Percentiles rank a stretch among this genome's conserved stretches.
Evolutionary conservation across 1,140 invertebrate genomes (phyloP).

Genomic region (Sitobion miscanthi): DNA sequence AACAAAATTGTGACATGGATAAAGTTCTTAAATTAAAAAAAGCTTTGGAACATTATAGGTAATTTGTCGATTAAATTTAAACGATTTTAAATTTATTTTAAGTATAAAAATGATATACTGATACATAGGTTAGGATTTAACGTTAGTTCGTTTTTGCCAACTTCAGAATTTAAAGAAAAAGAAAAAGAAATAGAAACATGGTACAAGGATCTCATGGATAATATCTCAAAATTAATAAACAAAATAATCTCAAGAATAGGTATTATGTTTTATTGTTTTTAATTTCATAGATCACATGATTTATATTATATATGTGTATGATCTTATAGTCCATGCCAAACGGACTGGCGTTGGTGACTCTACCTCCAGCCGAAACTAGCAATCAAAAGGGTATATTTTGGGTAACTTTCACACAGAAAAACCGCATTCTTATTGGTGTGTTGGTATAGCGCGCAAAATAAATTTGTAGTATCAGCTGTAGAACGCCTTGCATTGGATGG

Average conservation of each 20-base stretch:
- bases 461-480: too few relatives aligned
- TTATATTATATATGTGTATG: background rate
- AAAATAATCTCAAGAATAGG: slow-evolving; percentile 34
- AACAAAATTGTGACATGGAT: slow-evolving; percentile 6
- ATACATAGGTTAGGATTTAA: slow-evolving; percentile 34
- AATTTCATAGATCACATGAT: background rate
- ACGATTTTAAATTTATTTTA: background rate
- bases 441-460: too few relatives aligned
- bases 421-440: too few relatives aligned
- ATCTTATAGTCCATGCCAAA: too few relatives aligned
- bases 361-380: too few relatives aligned
- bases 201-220: slow-evolving; percentile 19
- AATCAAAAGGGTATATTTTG: too few relatives aligned
- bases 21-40: slow-evolving; percentile 16
- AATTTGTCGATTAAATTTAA: background rate
- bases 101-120: background rate
- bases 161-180: background rate
- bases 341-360: too few relatives aligned
- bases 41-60: slow-evolving; percentile 19
- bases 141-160: slow-evolving; percentile 11
- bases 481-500: too few relatives aligned
- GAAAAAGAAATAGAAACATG: slow-evolving; percentile 4
- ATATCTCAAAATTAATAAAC: slow-evolving; percentile 11
- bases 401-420: too few relatives aligned
- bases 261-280: slow-evolving; percentile 10